Base-by-base conservation (phyloP, 2,888 invertebrate genomes). In the Boloria selene region DNA sequence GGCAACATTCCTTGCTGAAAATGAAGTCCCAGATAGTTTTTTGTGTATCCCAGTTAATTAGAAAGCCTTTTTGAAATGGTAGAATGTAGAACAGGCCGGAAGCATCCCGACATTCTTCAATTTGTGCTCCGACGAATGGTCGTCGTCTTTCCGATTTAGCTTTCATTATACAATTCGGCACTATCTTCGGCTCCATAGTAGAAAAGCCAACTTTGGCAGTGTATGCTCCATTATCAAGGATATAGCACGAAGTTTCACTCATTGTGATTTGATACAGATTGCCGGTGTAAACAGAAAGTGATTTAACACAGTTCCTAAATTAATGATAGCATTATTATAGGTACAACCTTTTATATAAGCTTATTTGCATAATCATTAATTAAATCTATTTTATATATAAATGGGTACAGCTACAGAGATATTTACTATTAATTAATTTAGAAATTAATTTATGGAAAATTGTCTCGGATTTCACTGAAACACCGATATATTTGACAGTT, bases 151-250 rank as follows among this genome's bases (percentile, higher is more conserved):
- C 99, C 61, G 97, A 98, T 87, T 99, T 99, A 0, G 98, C 98
- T 93, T 99, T 99, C 94, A 98, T 98, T 38, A 99, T 97, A 79
- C 97, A 98, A 87, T 99, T 99, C 0, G 99, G 98, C 60, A 98
- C 93, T 16, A 97, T 81, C 78, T 94, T 95, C 6, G 97, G 95
- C 66, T 95, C 90, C 74, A 93, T 93, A 7, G 93, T 94, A 1
- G 96, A 94, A 77, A 95, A 93, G n/a, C 98, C 98, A 64, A 95
- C 95, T 94, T 98, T 98, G 0, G 96, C 95, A 0, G 95, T 94
- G 79, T 95, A 96, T 0, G 96, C 98, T 16, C 98, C 98, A 92
- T 98, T 98, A 82, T 98, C 98, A 52, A 98, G 83, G 63, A 97
- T 94, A 80, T 95, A 94, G 71, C 92, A 91, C n/a, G 92, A 83